Conservation (phyloP, 2,113 vertebrate genomes). For the Engraulis encrasicolus region DNA sequence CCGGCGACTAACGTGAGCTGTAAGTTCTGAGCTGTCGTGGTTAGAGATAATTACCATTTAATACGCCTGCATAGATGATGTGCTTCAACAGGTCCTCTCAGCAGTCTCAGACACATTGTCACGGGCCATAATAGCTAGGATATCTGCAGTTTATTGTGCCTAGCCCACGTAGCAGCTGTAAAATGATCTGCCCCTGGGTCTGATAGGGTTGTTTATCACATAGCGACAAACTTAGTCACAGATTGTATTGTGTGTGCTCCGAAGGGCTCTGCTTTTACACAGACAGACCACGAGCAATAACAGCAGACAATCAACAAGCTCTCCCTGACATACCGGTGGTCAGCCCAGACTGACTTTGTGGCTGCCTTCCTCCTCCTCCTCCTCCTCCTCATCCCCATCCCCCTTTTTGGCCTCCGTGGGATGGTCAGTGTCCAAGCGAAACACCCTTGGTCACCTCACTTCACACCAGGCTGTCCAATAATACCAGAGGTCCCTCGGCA, state of each 20-base stretch:
- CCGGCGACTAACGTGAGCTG: background rate
- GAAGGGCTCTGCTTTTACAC: background rate
- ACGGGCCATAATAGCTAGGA: background rate
- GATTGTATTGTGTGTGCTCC: background rate
- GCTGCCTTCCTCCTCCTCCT: background rate
- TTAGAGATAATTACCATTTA: background rate
- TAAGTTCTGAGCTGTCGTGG: background rate
- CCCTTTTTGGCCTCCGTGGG: background rate
- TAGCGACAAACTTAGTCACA: constrained; percentile 16
- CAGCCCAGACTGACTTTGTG: background rate
- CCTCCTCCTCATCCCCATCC: background rate
- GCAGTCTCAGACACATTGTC: background rate
- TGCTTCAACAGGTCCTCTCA: background rate
- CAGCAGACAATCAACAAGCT: background rate
- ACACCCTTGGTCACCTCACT: background rate
- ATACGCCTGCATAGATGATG: background rate
- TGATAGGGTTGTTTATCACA: constrained; percentile 10
- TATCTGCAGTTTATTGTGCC: background rate
- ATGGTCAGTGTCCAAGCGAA: constrained; percentile 14
- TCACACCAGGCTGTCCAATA: background rate
- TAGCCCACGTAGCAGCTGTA: background rate
- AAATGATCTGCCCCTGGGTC: background rate
- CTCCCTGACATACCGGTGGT: background rate
- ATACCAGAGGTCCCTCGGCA: background rate
- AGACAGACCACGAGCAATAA: background rate